Base-by-base conservation (phyloP, 2,888 invertebrate species). In the Nasonovia ribisnigri region DNA sequence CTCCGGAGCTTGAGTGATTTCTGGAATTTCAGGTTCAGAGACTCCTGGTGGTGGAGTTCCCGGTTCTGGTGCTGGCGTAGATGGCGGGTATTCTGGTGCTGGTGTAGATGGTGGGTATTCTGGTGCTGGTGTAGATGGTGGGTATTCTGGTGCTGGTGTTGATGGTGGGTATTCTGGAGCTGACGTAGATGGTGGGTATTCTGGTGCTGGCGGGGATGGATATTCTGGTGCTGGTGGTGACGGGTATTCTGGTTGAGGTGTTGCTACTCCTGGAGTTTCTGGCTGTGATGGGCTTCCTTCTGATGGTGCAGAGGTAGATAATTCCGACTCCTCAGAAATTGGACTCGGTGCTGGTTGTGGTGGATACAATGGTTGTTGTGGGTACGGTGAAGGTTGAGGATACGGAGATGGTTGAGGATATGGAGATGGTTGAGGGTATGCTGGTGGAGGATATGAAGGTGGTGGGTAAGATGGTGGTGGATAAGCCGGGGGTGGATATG, bases 91-190 rank as follows among this genome's bases (percentile, higher is more conserved):
- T 26, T 86, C 60, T 42, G 92, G 92, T n/a, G 77, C 57, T 46
- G 93, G n/a, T 1, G 90, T 91, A 48, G 93, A 51, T 90, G 94
- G 42, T 88, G 92, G 88, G 42, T 84, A 89, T 24, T 91, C 29
- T 42, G 91, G 93, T 42, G 92, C 89, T 24, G 90, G n/a, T 26
- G 91, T 94, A 89, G 94, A 94, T 51, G 95, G 95, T 67, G 95
- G 95, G 84, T 93, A 94, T 16, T 88, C 92, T 84, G 60, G 92
- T 54, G 4, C 93, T 26, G 77, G 92, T 43, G 91, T 36, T 42
- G 36, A 90, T 77, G 57, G 84, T 26, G 87, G 89, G 13, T 54
- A 60, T 57, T 29, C 60, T 51, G 26, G 92, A 91, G 29, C 90
- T 67, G 92, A 90, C 36, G 54, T 20, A 54, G n/a, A 57, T 43